Evolutionary conservation across 2,888 invertebrate genomes (phyloP), one percentile per base, ranked within the genome.

Genomic region (Dryobota labecula): DNA sequence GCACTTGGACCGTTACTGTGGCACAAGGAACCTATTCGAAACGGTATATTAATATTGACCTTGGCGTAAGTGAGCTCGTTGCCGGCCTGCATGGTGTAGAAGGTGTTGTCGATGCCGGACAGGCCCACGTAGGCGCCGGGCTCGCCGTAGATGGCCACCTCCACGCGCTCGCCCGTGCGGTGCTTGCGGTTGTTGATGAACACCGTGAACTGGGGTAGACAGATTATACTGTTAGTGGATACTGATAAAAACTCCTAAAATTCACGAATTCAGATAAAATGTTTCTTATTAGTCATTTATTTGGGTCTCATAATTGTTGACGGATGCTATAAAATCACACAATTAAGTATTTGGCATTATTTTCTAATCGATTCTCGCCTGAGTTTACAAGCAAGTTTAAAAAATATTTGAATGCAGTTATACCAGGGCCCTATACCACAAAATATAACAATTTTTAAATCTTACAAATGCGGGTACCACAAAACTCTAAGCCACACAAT

Each of bases 91-190:
- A 99, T 98, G 11, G 98, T 97, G 93, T 98, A 98, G 92, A 99
- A 98, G 36, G 98, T 97, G 88, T 98, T 97, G 92, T 99, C 99
- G 76, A 99, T 97, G 65, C 98, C 99, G 0, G 99, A 98, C 27
- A 99, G 96, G 0, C 98, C 99, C 8, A 99, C 98, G 92, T 98
- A 99, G 0, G 99, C 98, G 18, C 99, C 99, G 0, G 99, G 99
- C 91, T 99, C 98, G 20, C 99, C 99, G 88, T 97, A 98, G 80
- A 99, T 98, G 0, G 99, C 98, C 70, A 99, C 97, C 94, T 99
- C 99, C 2, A 99, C 98, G 70, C 98, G 97, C 90, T 99, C 98
- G 36, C 99, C 99, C 0, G 98, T 99, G 80, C 99, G 97, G 67
- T 99, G 99, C 93, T 99, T 99, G 78, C 98, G 98, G 92, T 99